These are phyloP conservation scores for Chionodraco myersi DNA, from an alignment of 2,113 vertebrate species.

Conservation along the genomic window DNA sequence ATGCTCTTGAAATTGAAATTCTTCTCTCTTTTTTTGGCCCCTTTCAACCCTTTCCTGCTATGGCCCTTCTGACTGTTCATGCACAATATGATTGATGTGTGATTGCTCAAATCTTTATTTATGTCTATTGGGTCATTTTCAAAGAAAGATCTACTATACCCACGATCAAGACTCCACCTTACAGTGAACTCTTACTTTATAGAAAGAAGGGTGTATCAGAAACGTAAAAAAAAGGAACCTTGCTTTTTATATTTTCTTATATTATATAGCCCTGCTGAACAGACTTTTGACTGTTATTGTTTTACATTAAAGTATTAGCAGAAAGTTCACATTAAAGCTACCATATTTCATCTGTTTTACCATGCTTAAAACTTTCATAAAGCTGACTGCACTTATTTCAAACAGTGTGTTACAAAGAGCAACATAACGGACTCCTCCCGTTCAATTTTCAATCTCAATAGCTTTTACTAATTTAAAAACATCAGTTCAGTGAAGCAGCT, in stretches of 20 bases:
- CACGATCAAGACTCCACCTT: conserved; percentile 45
- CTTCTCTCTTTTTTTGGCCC: conserved; percentile 90
- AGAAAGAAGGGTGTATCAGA: conserved; percentile 29
- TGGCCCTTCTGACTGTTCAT: conserved; percentile 87
- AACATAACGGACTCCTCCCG: background rate
- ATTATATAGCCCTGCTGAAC: conserved; percentile 24
- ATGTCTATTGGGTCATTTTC: conserved; percentile 57
- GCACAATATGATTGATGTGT: conserved; percentile 91
- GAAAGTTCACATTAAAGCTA: background rate
- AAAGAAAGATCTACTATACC: conserved; percentile 37
- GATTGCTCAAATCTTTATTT: conserved; percentile 80
- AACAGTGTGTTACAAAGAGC: conserved; percentile 14
- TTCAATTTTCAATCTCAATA: conserved; percentile 11
- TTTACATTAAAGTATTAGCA: conserved; percentile 21
- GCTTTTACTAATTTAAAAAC: conserved; percentile 46
- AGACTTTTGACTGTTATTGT: conserved; percentile 35
- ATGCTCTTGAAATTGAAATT: conserved; percentile 99
- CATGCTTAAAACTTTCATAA: background rate
- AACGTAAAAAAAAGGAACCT: conserved; percentile 1
- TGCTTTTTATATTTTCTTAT: conserved; percentile 28
- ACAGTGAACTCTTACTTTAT: conserved; percentile 52
- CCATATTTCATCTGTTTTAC: background rate
- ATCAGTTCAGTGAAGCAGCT: conserved; percentile 38
- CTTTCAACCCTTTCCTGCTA: conserved; percentile 81
- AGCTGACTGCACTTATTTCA: conserved; percentile 20